Evolutionary conservation across 2,113 vertebrate genomes (phyloP).

Genomic region (Saccopteryx leptura): DNA sequence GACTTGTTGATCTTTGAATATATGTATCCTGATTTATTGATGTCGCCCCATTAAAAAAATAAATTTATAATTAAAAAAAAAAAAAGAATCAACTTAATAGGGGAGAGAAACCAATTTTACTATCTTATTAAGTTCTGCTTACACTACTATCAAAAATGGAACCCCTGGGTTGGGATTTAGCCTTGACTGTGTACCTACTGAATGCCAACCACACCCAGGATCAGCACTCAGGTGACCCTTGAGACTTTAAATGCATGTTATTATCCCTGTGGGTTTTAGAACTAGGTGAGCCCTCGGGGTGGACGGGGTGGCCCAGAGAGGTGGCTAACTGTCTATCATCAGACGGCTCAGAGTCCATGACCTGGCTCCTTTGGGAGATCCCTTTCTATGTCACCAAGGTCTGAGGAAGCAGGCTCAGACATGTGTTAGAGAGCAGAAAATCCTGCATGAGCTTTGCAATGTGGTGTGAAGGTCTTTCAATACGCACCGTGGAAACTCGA

Average conservation of each 20-base stretch:
- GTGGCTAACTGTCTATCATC: no score
- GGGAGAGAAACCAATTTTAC: background rate
- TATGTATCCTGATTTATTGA: no score
- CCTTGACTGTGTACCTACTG: background rate
- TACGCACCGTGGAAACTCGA: background rate
- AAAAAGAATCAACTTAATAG: background rate
- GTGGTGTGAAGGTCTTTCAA: background rate
- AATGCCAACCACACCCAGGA: background rate
- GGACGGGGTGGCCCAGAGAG: background rate
- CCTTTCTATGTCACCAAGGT: background rate
- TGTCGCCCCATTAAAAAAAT: no score
- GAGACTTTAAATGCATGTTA: background rate
- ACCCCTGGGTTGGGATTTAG: background rate
- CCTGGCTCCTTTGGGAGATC: background rate
- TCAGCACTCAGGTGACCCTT: background rate
- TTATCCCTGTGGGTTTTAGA: background rate
- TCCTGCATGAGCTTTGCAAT: background rate
- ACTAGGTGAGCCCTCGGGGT: background rate
- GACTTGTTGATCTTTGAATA: no score
- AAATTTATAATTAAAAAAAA: no score
- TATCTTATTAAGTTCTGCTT: background rate
- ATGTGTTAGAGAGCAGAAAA: background rate
- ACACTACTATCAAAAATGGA: background rate
- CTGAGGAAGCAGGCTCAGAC: background rate
- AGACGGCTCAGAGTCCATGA: background rate